Evolutionary conservation across 2,113 vertebrate species (phyloP).

Genomic region (Fukomys damarensis): DNA sequence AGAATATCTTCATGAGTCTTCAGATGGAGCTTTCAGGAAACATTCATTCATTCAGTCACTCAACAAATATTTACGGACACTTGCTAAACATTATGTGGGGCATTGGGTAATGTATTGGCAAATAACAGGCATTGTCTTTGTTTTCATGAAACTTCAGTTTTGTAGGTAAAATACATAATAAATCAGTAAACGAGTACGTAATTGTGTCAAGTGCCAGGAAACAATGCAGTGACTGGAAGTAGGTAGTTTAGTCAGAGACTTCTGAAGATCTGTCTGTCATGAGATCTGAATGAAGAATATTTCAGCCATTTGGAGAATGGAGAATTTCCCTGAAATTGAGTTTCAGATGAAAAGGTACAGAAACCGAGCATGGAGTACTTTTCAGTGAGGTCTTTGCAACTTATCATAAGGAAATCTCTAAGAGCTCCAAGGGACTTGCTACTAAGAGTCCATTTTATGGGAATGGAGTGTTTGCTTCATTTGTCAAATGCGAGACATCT

Average conservation of each 20-base stretch:
- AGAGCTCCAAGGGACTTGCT: not conserved
- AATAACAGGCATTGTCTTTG: conserved; percentile 19
- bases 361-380: conserved; percentile 19
- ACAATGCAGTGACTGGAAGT: not conserved
- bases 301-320: not conserved
- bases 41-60: conserved; percentile 12
- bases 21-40: conserved; percentile 41
- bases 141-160: conserved; percentile 46
- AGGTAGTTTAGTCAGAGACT: not conserved
- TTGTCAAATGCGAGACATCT: conserved; percentile 26
- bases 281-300: not conserved
- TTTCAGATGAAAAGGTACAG: not conserved
- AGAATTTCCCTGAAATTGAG: conserved; percentile 11
- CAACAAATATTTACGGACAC: conserved; percentile 27
- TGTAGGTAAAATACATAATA: conserved; percentile 19
- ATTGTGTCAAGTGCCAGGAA: conserved; percentile 13
- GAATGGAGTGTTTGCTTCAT: not conserved
- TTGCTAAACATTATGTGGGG: not conserved
- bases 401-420: not conserved
- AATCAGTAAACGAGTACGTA: conserved; percentile 10
- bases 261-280: not conserved
- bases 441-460: not conserved
- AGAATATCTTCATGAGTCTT: conserved; percentile 41
- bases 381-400: conserved; percentile 9
- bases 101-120: conserved; percentile 4